Evolutionary conservation across 2,888 invertebrate species (phyloP).

Genomic region (Epistrophe eligans): DNA sequence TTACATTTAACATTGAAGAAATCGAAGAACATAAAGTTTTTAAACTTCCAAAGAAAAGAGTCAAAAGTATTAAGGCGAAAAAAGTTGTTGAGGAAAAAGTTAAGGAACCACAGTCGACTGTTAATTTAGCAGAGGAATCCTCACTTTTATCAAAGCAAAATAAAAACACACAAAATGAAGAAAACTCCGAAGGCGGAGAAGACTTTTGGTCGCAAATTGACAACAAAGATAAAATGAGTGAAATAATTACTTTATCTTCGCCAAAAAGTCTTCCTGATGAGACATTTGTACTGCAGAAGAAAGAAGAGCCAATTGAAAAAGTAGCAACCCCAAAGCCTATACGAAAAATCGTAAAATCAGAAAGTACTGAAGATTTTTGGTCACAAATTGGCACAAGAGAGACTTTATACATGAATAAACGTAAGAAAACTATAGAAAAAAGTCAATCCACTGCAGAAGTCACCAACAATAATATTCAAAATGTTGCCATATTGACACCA

Average conservation of each 20-base stretch:
- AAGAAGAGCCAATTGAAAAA: conserved; percentile 4
- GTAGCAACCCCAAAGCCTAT: conserved; percentile 10
- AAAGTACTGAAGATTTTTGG: conserved; percentile 86
- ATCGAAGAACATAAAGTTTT: conserved; percentile 82
- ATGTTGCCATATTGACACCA: not conserved
- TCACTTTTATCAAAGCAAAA: not conserved
- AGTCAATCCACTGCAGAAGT: conserved; percentile 77
- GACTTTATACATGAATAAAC: conserved; percentile 86
- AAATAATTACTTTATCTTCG: not conserved
- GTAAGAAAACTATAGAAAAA: conserved; percentile 85
- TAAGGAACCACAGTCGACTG: conserved; percentile 27
- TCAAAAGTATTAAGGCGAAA: conserved; percentile 77
- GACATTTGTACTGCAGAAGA: not conserved
- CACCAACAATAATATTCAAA: too few relatives aligned
- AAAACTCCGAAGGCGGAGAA: conserved; percentile 46
- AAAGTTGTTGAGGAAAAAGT: conserved; percentile 17
- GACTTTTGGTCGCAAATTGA: conserved; percentile 39
- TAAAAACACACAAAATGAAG: conserved; percentile 68
- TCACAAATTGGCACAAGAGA: conserved; percentile 87
- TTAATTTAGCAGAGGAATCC: not conserved
- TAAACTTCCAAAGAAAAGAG: conserved; percentile 82
- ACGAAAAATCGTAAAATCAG: conserved; percentile 76
- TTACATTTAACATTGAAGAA: conserved; percentile 83
- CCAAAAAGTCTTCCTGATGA: not conserved
- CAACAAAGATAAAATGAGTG: not conserved